A percentile compares a stretch with the other conserved stretches of the same genome.
phyloP scores from a whole-genome alignment of 2,888 invertebrate genomes.

The Epinotia demarniana region DNA sequence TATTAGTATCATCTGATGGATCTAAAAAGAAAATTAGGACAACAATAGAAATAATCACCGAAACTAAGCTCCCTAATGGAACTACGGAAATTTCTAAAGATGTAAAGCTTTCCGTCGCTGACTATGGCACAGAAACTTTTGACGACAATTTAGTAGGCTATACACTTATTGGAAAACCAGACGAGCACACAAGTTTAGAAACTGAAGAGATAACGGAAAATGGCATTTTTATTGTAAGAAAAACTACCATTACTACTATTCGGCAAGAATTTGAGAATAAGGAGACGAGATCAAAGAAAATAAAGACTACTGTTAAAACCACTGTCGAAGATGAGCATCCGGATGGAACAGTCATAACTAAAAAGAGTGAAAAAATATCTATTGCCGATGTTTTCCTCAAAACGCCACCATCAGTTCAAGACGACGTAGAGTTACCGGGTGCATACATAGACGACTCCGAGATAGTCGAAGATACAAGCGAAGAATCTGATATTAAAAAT shows the following conservation, averaged over 20 bases:
- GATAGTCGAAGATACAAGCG: constrained; percentile 72
- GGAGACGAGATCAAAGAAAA: constrained; percentile 62
- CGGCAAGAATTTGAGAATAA: constrained; percentile 70
- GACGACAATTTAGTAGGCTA: constrained; percentile 70
- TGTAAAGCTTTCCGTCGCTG: constrained; percentile 72
- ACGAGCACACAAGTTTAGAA: constrained; percentile 61
- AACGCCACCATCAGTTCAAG: constrained; percentile 52
- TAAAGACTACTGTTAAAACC: constrained; percentile 69
- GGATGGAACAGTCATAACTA: constrained; percentile 73
- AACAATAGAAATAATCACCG: constrained; percentile 69
- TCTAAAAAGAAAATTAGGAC: constrained; percentile 71
- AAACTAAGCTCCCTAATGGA: constrained; percentile 70
- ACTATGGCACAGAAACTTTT: constrained; percentile 64
- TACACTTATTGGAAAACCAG: constrained; percentile 61
- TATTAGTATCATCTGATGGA: constrained; percentile 60
- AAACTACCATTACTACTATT: constrained; percentile 68
- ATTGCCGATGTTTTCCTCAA: constrained; percentile 69
- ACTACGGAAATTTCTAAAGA: constrained; percentile 75
- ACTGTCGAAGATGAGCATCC: constrained; percentile 73
- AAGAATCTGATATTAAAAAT: constrained; percentile 73
- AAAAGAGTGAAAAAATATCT: constrained; percentile 76
- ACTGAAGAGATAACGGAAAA: constrained; percentile 64
- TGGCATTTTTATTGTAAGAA: constrained; percentile 65
- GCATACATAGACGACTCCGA: constrained; percentile 67
- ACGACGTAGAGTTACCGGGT: constrained; percentile 57